phyloP scores from a whole-genome alignment of 1,140 invertebrate genomes.

The Leptinotarsa undecemlineata region DNA sequence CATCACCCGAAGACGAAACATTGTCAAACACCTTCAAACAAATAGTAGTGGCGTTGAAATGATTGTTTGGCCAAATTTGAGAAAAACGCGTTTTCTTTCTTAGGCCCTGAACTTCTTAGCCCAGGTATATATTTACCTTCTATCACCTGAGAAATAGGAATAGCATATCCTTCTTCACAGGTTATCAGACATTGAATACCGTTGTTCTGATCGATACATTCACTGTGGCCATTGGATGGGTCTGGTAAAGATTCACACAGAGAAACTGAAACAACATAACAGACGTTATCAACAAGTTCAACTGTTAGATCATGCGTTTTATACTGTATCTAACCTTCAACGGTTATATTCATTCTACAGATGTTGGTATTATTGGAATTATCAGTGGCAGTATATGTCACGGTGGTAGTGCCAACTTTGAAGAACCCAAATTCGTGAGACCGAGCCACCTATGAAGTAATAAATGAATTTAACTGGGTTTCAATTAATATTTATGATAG shows the following conservation, averaged over 20 bases:
- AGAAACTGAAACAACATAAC: conserved; percentile 56
- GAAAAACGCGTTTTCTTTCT: no score
- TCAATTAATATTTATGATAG: no score
- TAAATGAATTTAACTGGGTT: no score
- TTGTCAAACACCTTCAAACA: no score
- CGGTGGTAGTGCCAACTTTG: conserved; percentile 61
- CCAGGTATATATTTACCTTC: conserved; percentile 16
- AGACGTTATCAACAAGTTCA: no score
- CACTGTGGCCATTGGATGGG: conserved; percentile 61
- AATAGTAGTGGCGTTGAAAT: no score
- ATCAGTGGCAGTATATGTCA: conserved; percentile 66
- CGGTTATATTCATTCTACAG: conserved; percentile 65
- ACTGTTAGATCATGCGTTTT: neutral
- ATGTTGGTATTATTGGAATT: conserved; percentile 63
- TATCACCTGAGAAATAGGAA: conserved; percentile 53
- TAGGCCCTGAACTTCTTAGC: neutral
- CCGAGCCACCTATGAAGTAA: conserved; percentile 33
- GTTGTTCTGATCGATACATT: conserved; percentile 58
- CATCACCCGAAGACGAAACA: no score
- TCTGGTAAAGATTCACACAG: conserved; percentile 61
- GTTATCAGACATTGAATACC: conserved; percentile 61
- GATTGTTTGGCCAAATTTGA: no score
- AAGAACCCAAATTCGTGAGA: conserved; percentile 61
- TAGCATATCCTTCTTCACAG: conserved; percentile 67
- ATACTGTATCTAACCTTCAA: conserved; percentile 60